These are phyloP conservation scores for Antennarius maculatus DNA, from an alignment of 2,797 vertebrate species.

Conservation along the genomic window DNA sequence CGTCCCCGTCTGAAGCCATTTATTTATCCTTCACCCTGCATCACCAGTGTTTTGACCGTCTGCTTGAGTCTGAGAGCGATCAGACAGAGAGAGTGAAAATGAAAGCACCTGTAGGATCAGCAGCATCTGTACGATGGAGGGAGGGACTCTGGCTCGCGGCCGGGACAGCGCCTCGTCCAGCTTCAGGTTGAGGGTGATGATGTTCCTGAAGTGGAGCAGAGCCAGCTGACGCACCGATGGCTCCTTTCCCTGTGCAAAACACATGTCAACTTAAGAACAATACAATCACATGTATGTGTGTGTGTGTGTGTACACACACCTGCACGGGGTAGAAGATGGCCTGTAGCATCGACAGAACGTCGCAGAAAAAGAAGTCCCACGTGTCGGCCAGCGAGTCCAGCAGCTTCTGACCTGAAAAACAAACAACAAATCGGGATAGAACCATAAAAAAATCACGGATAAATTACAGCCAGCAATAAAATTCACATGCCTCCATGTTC, in stretches of 20 bases:
- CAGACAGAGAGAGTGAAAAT: no score
- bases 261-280: slow-evolving; percentile 11
- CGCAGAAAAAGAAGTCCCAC: slow-evolving; percentile 98
- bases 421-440: slow-evolving; percentile 11
- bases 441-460: not conserved
- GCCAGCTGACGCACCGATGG: slow-evolving; percentile 93
- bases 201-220: slow-evolving; percentile 94
- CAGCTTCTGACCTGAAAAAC: slow-evolving; percentile 91
- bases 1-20: slow-evolving; percentile 40
- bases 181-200: slow-evolving; percentile 94
- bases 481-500: not conserved
- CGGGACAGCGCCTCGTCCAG: slow-evolving; percentile 92
- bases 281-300: slow-evolving; percentile 18
- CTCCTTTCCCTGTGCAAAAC: slow-evolving; percentile 89
- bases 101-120: slow-evolving; percentile 85
- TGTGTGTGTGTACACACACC: slow-evolving; percentile 83
- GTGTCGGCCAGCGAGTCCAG: slow-evolving; percentile 96
- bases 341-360: slow-evolving; percentile 94
- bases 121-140: slow-evolving; percentile 96
- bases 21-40: slow-evolving; percentile 7
- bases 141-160: slow-evolving; percentile 91
- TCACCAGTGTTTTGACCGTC: slow-evolving; percentile 25
- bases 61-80: not conserved
- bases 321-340: slow-evolving; percentile 98
- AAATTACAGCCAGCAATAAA: not conserved